phyloP scores from a whole-genome alignment of 2,888 invertebrate genomes.

The Acanthosoma haemorrhoidale region DNA sequence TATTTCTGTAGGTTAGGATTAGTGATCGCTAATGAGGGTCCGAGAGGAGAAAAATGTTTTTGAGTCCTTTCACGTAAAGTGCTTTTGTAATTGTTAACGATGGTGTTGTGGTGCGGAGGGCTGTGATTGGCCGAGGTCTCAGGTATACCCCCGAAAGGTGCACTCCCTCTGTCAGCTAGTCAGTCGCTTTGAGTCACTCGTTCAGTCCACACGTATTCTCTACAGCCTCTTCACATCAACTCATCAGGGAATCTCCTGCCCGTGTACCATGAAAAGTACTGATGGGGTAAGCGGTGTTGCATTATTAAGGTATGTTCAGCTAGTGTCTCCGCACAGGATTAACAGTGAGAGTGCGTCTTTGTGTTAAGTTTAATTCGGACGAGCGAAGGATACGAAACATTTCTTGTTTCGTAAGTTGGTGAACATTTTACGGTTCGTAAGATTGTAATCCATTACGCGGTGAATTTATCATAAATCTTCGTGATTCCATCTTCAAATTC shows the following conservation, averaged over 20 bases:
- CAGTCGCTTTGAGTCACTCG: not conserved
- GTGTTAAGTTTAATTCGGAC: too few relatives aligned
- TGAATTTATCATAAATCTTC: too few relatives aligned
- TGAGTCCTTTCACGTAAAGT: constrained; percentile 1
- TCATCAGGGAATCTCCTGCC: not conserved
- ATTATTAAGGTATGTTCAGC: too few relatives aligned
- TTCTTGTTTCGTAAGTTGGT: too few relatives aligned
- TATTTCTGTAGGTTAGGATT: not conserved
- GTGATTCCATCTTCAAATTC: too few relatives aligned
- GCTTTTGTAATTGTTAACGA: constrained; percentile 10
- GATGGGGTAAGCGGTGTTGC: not conserved
- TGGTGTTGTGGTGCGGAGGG: not conserved
- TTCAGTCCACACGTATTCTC: not conserved
- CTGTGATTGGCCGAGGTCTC: not conserved
- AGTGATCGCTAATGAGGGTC: not conserved
- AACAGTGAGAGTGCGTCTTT: too few relatives aligned
- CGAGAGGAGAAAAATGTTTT: not conserved
- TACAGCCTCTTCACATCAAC: too few relatives aligned
- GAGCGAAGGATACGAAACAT: too few relatives aligned
- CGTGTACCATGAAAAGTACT: not conserved
- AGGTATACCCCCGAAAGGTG: constrained; percentile 1
- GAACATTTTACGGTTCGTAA: too few relatives aligned
- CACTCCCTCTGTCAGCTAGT: not conserved
- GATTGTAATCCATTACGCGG: too few relatives aligned
- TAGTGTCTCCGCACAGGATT: too few relatives aligned